phyloP scores from a whole-genome alignment of 1,140 invertebrate genomes.

The Drosophila triauraria region DNA sequence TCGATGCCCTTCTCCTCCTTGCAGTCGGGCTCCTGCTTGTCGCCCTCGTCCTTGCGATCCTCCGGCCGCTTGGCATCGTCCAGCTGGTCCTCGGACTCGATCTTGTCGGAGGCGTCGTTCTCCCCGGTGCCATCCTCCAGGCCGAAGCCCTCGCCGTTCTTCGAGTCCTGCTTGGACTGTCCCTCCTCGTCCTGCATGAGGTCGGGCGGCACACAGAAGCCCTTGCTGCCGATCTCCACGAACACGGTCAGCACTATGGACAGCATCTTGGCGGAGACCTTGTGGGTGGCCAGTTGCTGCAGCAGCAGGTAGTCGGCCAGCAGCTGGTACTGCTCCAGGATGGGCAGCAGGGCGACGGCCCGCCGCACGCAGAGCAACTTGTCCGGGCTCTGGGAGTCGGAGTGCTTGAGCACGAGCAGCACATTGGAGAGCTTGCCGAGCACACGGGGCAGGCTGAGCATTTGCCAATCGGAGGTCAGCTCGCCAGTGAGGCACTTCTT shows the following conservation, averaged over 20 bases:
- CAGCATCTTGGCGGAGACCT: constrained; percentile 92
- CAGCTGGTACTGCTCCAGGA: constrained; percentile 92
- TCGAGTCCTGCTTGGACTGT: constrained; percentile 86
- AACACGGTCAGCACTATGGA: constrained; percentile 94
- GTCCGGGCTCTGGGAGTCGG: constrained; percentile 25
- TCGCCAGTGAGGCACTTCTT: constrained; percentile 88
- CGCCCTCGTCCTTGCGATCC: constrained; percentile 86
- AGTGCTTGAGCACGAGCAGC: constrained; percentile 65
- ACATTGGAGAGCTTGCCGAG: constrained; percentile 84
- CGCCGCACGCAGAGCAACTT: constrained; percentile 66
- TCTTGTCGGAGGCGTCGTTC: constrained; percentile 96
- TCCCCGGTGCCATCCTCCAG: constrained; percentile 96
- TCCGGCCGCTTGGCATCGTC: constrained; percentile 94
- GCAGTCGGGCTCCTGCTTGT: constrained; percentile 89
- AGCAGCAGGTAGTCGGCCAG: constrained; percentile 92
- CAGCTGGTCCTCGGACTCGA: constrained; percentile 92
- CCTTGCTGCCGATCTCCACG: constrained; percentile 93
- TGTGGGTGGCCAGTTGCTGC: constrained; percentile 90
- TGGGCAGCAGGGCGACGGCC: constrained; percentile 86
- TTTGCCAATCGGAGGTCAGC: constrained; percentile 87
- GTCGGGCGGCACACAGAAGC: constrained; percentile 97
- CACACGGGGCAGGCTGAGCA: constrained; percentile 86
- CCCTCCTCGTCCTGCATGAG: constrained; percentile 89
- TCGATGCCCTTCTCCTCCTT: constrained; percentile 94
- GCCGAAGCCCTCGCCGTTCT: constrained; percentile 90